These are phyloP conservation scores for Caenorhabditis sp. DNA, from an alignment of 2,888 invertebrate genomes.

Conservation along the genomic window DNA sequence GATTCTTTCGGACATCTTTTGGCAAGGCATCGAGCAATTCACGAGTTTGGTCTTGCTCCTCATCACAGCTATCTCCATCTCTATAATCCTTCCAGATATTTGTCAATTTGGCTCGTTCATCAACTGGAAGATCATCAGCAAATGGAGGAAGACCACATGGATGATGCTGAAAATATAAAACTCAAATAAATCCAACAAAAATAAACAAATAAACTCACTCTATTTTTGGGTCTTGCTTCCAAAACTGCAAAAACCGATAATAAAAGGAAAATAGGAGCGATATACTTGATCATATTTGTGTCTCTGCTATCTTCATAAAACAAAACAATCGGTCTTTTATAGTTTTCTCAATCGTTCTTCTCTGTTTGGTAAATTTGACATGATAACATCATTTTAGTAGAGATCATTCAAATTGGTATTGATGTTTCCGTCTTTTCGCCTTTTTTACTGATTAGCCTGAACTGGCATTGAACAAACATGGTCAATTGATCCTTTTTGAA, in stretches of 20 bases:
- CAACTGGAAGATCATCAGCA: slow-evolving; percentile 44
- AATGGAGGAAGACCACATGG: slow-evolving; percentile 52
- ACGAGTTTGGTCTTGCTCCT: slow-evolving; percentile 45
- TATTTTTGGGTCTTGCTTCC: background rate
- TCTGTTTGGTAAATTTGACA: background rate
- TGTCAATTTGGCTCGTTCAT: slow-evolving; percentile 33
- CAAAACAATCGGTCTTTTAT: background rate
- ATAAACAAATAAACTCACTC: background rate
- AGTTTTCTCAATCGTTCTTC: background rate
- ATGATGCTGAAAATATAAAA: slow-evolving; percentile 16
- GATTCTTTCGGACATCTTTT: slow-evolving; percentile 24
- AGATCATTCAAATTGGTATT: no score
- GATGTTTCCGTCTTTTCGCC: no score
- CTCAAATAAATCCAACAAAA: background rate
- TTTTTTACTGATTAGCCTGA: no score
- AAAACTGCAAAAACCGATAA: no score
- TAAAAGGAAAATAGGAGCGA: no score
- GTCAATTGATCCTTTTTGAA: no score
- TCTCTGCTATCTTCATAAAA: background rate
- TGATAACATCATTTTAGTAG: background rate
- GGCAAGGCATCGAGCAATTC: slow-evolving; percentile 44
- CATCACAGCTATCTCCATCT: slow-evolving; percentile 55
- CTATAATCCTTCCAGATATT: slow-evolving; percentile 54
- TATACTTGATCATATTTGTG: background rate
- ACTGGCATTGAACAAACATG: no score